Base-by-base conservation (phyloP, 2,113 vertebrate genomes). In the Clarias macrocephalus region DNA sequence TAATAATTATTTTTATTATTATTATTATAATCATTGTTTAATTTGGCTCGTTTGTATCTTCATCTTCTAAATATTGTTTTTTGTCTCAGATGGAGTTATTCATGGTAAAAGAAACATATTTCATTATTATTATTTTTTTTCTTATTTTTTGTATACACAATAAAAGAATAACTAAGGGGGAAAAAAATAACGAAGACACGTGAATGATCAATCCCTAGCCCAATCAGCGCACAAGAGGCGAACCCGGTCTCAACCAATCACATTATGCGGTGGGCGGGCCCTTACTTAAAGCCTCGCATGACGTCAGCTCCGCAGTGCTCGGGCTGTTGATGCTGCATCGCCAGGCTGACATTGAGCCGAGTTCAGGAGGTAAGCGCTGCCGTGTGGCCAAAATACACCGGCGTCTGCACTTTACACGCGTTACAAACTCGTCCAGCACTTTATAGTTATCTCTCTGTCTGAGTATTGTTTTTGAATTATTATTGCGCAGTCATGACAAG, bases 231-330 rank as follows among this genome's bases (percentile, higher is more conserved):
- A 63, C 33, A 54, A 16, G 5, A 28, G 7, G 2, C 0, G 23
- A 13, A 10, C 1, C 11, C 54, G 5, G 16, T 18, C 16, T 21
- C 13, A 82, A 89, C 93, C 93, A 94, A 94, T 92, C 84, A 91
- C 33, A 91, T 86, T 28, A 48, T 7, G 21, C 1, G 2, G 21
- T 33, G 19, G 82, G 84, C 62, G 68, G 82, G 70, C 5, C 48
- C 30, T 57, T 65, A 68, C 28, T n/a, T 81, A 85, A 85, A 72
- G 5, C 66, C 60, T 42, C 21, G 56, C 66, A 90, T 90, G 90
- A 91, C 91, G 89, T 88, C 92, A 89, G 25, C 91, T 92, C 93
- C 93, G 94, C 94, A 93, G 93, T 94, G 91, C 57, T 60, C 79
- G 28, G 79, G 57, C 60, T 37, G 79, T 60, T 62, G 56, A 33